A percentile compares a stretch with the other conserved stretches of the same genome.
phyloP scores from a whole-genome alignment of 1,140 invertebrate species.

The Bombus pyrosoma region DNA sequence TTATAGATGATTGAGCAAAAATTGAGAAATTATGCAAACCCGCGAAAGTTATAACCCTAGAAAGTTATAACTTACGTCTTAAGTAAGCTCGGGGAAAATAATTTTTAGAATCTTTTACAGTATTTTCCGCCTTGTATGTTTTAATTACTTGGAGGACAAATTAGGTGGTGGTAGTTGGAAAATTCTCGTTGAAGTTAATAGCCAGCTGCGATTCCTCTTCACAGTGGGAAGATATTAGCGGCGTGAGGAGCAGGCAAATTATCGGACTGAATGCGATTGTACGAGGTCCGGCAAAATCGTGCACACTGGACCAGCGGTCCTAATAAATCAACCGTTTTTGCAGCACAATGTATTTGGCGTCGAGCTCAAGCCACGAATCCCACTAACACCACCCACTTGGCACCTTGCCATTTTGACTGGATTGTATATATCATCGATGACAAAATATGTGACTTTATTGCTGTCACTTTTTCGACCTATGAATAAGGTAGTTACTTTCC shows the following conservation, averaged over 20 bases:
- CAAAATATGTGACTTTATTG: conserved; percentile 74
- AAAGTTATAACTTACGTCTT: not conserved
- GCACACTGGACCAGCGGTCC: conserved; percentile 69
- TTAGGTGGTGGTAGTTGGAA: not conserved
- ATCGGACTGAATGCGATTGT: conserved; percentile 70
- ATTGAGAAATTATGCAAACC: not conserved
- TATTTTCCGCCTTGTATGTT: not conserved
- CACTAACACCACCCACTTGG: conserved; percentile 76
- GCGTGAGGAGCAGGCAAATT: conserved; percentile 67
- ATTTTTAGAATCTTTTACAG: not conserved
- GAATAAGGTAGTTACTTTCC: not conserved
- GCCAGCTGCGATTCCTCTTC: not conserved
- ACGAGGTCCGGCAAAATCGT: conserved; percentile 72
- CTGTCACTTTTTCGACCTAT: conserved; percentile 54
- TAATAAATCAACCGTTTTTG: conserved; percentile 80
- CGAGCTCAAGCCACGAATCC: conserved; percentile 74
- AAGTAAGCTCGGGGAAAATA: not conserved
- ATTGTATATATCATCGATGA: conserved; percentile 70
- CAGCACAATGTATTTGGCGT: conserved; percentile 75
- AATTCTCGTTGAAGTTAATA: conserved; percentile 14
- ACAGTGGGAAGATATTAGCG: conserved; percentile 43
- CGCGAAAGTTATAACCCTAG: not conserved
- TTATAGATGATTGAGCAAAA: not conserved
- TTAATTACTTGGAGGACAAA: not conserved
- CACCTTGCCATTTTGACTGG: conserved; percentile 70